phyloP scores from a whole-genome alignment of 1,140 invertebrate species.

The Hyphantria cunea region DNA sequence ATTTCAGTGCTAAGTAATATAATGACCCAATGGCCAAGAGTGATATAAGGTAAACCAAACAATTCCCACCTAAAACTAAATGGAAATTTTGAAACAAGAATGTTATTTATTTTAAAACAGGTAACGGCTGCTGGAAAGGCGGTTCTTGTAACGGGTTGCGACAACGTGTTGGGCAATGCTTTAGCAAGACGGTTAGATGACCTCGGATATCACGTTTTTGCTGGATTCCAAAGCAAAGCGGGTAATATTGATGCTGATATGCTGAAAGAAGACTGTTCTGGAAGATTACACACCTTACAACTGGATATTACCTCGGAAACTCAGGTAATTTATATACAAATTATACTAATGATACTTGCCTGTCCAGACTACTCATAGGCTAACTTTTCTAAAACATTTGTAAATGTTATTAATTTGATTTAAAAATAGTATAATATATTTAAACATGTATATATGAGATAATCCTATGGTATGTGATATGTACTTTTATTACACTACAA shows the following conservation, averaged over 20 bases:
- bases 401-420: no score
- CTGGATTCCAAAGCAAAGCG: slow-evolving; percentile 86
- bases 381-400: no score
- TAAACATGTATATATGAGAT: no score
- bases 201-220: slow-evolving; percentile 91
- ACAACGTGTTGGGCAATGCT: slow-evolving; percentile 89
- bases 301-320: slow-evolving; percentile 89
- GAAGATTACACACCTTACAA: slow-evolving; percentile 87
- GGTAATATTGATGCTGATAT: slow-evolving; percentile 86
- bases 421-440: no score
- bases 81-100: no score
- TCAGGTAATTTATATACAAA: slow-evolving; percentile 65
- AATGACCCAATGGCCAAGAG: no score
- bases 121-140: slow-evolving; percentile 90
- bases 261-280: slow-evolving; percentile 89
- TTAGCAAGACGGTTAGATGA: slow-evolving; percentile 89
- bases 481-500: no score
- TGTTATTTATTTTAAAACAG: slow-evolving; percentile 69
- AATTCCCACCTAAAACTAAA: no score
- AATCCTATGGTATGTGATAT: no score
- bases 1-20: no score
- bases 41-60: no score
- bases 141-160: slow-evolving; percentile 92
- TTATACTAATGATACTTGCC: background rate
- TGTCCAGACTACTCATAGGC: no score